phyloP scores from a whole-genome alignment of 1,140 invertebrate species.

The Adelges cooleyi region DNA sequence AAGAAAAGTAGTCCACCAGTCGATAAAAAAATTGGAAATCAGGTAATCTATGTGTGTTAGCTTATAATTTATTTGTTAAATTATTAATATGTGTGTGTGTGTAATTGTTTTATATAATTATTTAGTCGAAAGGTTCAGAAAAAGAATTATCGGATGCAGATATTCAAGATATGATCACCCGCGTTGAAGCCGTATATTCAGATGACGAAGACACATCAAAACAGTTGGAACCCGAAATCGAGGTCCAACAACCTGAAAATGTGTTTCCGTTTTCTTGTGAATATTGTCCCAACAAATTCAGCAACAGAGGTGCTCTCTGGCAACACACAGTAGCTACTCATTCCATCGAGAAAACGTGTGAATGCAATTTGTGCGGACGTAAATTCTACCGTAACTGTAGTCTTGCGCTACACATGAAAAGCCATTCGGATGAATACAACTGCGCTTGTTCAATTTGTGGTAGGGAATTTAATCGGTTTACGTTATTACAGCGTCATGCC shows the following conservation, averaged over 20 bases:
- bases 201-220: slow-evolving; percentile 30
- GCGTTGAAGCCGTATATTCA: slow-evolving; percentile 33
- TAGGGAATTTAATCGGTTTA: slow-evolving; percentile 31
- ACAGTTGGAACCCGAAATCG: neutral
- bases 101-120: no score
- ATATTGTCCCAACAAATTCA: slow-evolving; percentile 32
- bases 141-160: slow-evolving; percentile 9
- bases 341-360: slow-evolving; percentile 32
- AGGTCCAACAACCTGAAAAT: slow-evolving; percentile 2
- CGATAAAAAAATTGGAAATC: no score
- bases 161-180: slow-evolving; percentile 30
- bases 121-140: slow-evolving; percentile 12
- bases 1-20: no score
- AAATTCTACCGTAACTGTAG: slow-evolving; percentile 35
- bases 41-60: no score
- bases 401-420: slow-evolving; percentile 34
- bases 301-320: slow-evolving; percentile 32
- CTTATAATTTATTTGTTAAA: no score
- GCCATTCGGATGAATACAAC: slow-evolving; percentile 33
- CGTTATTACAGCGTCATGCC: slow-evolving; percentile 30
- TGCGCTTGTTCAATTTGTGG: slow-evolving; percentile 32
- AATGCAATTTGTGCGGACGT: slow-evolving; percentile 33
- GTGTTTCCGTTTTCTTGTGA: slow-evolving; percentile 30
- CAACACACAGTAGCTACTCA: slow-evolving; percentile 32
- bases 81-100: no score